Percentiles rank a stretch among this genome's conserved stretches.
Conservation (phyloP, 2,113 vertebrate species). For the Gobio gobio region DNA sequence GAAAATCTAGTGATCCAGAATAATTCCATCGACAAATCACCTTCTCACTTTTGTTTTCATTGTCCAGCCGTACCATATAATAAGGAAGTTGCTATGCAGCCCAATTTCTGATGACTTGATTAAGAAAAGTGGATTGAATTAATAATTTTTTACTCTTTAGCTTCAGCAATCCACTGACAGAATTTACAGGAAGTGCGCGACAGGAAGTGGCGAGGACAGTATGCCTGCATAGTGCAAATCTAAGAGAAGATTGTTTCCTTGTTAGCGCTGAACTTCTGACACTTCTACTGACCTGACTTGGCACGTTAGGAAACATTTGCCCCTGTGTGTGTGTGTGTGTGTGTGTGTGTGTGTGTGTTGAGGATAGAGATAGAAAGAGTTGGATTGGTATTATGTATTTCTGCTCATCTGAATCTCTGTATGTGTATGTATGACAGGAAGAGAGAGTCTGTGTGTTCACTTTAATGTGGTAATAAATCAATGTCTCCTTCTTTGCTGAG, state of each 20-base stretch:
- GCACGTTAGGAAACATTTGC: neutral
- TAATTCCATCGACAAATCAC: neutral
- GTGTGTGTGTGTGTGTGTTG: neutral
- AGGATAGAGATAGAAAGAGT: neutral
- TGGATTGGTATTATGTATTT: neutral
- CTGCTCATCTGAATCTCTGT: neutral
- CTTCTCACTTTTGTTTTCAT: neutral
- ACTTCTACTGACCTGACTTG: neutral
- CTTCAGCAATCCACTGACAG: neutral
- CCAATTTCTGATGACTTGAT: neutral
- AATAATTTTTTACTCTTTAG: neutral
- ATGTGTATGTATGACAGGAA: conserved; percentile 4
- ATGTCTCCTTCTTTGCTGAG: conserved; percentile 15
- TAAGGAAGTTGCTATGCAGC: neutral
- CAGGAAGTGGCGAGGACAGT: conserved; percentile 60
- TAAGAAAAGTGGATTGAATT: neutral
- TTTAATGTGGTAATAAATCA: conserved; percentile 42
- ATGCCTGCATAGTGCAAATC: conserved; percentile 50
- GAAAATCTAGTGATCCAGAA: neutral
- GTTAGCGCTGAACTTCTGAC: neutral
- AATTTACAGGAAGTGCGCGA: conserved; percentile 52
- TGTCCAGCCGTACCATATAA: neutral
- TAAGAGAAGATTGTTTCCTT: conserved; percentile 38
- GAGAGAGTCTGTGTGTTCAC: conserved; percentile 1
- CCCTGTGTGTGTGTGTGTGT: neutral